Evolutionary conservation across 2,113 vertebrate species (phyloP).

Genomic region (Uria lomvia): DNA sequence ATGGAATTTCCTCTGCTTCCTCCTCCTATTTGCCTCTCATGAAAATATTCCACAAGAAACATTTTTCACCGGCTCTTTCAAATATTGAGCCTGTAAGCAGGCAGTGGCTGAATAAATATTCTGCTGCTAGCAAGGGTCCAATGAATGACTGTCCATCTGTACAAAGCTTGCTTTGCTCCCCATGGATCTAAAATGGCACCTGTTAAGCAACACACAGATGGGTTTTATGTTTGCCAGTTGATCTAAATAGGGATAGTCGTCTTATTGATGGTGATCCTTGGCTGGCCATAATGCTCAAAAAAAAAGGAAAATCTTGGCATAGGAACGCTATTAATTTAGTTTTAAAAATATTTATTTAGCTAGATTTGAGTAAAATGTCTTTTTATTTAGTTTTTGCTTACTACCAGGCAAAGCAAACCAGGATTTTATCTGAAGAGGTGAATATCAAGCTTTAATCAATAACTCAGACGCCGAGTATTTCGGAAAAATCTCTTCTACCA

Average conservation of each 20-base stretch:
- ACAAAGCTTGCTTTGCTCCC: constrained; percentile 59
- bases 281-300: neutral
- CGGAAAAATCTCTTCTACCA: constrained; percentile 10
- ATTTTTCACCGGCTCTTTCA: constrained; percentile 19
- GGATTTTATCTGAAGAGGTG: neutral
- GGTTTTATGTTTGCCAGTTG: constrained; percentile 60
- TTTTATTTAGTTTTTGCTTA: neutral
- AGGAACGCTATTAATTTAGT: neutral
- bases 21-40: neutral
- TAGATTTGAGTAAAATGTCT: neutral
- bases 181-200: constrained; percentile 64
- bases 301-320: neutral
- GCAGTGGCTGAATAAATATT: constrained; percentile 44
- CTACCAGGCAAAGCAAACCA: neutral
- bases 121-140: constrained; percentile 9
- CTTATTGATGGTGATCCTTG: constrained; percentile 44
- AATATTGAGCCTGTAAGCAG: constrained; percentile 4
- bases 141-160: constrained; percentile 59
- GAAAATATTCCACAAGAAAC: constrained; percentile 28
- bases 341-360: neutral
- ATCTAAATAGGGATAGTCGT: constrained; percentile 36
- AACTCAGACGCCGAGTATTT: neutral
- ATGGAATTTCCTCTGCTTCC: constrained; percentile 10
- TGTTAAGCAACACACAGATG: constrained; percentile 67
- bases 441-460: constrained; percentile 24